Base-by-base conservation (phyloP, 2,888 invertebrate species). In the Heliothis peltigera region DNA sequence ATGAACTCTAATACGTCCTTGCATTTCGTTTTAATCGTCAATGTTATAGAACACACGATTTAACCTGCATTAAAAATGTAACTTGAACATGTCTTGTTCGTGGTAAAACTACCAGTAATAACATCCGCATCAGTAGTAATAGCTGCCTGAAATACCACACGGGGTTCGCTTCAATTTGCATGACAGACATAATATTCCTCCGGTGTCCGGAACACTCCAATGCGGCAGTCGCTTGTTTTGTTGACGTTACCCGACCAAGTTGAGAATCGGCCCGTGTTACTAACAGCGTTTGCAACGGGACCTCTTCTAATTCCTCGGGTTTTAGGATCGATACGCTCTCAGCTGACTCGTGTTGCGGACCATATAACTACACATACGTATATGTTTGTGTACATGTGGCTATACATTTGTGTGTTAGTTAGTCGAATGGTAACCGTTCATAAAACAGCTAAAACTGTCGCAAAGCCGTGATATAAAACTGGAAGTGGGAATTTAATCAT, bases 311-410 rank as follows among this genome's bases (percentile, higher is more conserved):
- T 79, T 69, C 28, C 70, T 67, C 78, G 84, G 62, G 64, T 86
- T 55, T 60, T 48, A 61, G 64, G 86, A 88, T 90, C 90, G 86
- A 90, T 90, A 84, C 25, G 22, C 57, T 64, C 73, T 70, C 84
- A 87, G 87, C 88, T 88, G 88, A 87, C 82, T 71, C 56, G 58
- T 72, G 44, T 63, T 70, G 67, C 70, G 65, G 69, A 64, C 71
- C 57, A 62, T 43, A 58, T 61, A 61, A 10, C 32, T 54, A 73
- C 8, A 43, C 32, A 49, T 54, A 12, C 8, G 21, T 53, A 55
- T 52, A 47, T 60, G 49, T 39, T 35, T 6, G 43, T 42, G n/a
- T 1, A 2, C 44, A 61, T 32, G 17, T 19, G 63, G 2, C 19
- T 28, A 10, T 44, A 59, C 28, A 44, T 61, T 47, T 48, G 73